Evolutionary conservation across 2,113 vertebrate species (phyloP), one percentile per base, ranked within the genome.

Genomic region (Apus apus): DNA sequence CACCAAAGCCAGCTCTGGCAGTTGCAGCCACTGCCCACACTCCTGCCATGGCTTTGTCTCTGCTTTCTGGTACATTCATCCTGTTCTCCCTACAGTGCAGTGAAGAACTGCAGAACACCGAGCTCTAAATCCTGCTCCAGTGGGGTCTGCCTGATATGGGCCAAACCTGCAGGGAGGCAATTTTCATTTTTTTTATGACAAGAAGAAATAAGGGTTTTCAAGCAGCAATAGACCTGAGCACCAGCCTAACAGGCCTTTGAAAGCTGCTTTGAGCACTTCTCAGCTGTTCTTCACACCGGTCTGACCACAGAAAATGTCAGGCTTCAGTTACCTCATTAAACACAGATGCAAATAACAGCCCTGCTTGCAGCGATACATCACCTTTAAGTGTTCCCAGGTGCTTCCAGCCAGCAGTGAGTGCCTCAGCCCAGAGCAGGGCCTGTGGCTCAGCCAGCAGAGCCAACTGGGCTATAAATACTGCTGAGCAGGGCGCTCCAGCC

Each of bases 131-230:
- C 45, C 61, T 45, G 23, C 48, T 15, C 8, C 23, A 4, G 43
- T 20, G 30, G 45, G 58, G 2, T 27, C 53, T 79, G 58, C 29
- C 56, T 0, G 0, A 1, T 4, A 19, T 23, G 36, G 2, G 6
- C 66, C 43, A 46, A 26, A 30, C n/a, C 75, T 58, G 53, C 77
- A 75, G 23, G 13, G 18, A 18, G 17, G 30, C 22, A 36, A 32
- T 22, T 58, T 58, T 13, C 15, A 16, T n/a, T 34, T 48, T 46
- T 50, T 71, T 50, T 13, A 62, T 13, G 60, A 74, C 30, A 48
- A 20, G 26, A 51, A 86, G 66, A 56, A 81, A 46, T n/a, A 27
- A 40, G 45, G 4, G 25, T 54, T 70, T 65, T 22, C 36, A 40
- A 60, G 57, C 0, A 27, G 29, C 4, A 2, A 6, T 3, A 6